A percentile compares a stretch with the other conserved stretches of the same genome.
phyloP scores from a whole-genome alignment of 2,113 vertebrate genomes.

The Vidua macroura region DNA sequence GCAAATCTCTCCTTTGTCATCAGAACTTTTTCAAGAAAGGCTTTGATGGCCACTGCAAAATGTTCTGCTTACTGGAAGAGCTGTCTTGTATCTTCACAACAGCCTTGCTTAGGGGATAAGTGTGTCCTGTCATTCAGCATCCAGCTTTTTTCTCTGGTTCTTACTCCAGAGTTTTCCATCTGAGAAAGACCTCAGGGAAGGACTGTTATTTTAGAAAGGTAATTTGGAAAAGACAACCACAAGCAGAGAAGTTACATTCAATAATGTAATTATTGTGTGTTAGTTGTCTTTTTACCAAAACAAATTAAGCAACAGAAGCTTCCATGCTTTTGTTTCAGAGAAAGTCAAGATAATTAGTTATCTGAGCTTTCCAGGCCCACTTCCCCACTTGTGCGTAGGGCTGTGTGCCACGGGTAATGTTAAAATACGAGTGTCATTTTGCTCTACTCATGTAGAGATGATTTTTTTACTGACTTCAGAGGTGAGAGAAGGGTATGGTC shows the following conservation, averaged over 20 bases:
- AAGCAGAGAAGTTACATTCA: neutral
- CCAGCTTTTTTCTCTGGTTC: neutral
- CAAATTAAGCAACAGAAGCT: neutral
- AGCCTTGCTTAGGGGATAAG: neutral
- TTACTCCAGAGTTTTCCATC: neutral
- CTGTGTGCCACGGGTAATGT: accelerated
- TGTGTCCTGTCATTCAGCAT: neutral
- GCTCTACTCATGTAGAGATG: neutral
- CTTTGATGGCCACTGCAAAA: neutral
- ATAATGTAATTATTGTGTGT: neutral
- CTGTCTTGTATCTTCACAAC: neutral
- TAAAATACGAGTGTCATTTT: neutral
- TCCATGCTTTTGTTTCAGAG: neutral
- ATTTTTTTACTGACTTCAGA: neutral
- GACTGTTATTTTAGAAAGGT: neutral
- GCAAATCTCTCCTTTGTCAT: neutral
- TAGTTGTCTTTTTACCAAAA: neutral
- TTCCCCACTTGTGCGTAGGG: neutral
- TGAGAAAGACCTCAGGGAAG: neutral
- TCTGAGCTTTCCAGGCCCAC: neutral
- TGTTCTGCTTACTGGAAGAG: neutral
- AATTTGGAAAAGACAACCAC: neutral
- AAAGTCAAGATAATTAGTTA: neutral
- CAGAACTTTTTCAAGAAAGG: neutral
- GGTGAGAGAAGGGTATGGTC: neutral